Evolutionary conservation across 2,113 vertebrate genomes (phyloP).

Genomic region (Scalopus aquaticus): DNA sequence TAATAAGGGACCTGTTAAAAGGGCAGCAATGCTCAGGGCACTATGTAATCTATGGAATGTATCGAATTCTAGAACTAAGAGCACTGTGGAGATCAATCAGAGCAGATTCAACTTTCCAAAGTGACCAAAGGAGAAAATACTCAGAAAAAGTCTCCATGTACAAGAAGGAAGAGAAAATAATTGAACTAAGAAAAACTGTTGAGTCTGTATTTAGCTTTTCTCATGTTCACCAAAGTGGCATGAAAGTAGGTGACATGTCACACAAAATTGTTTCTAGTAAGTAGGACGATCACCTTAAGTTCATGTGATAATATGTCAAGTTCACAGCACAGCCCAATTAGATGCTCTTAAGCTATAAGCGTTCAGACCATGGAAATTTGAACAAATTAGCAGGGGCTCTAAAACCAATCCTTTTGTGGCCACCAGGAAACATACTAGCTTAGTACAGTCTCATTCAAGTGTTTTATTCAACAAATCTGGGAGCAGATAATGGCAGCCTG

Average conservation of each 20-base stretch:
- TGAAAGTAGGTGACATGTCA: background rate
- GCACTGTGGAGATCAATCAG: background rate
- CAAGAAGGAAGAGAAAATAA: background rate
- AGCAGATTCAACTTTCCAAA: background rate
- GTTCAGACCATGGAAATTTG: background rate
- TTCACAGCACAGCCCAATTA: conserved; percentile 10
- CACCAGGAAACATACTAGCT: background rate
- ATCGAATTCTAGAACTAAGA: background rate
- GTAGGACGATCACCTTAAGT: background rate
- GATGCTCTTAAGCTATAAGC: conserved; percentile 9
- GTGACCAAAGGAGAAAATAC: background rate
- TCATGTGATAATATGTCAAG: background rate
- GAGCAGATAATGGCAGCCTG: background rate
- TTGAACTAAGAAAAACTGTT: background rate
- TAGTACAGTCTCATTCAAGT: fast-evolving
- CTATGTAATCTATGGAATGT: background rate
- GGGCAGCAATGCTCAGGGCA: background rate
- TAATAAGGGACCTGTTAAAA: background rate
- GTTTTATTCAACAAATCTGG: background rate
- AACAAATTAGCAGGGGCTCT: conserved; percentile 30
- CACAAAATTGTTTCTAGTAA: background rate
- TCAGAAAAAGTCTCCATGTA: background rate
- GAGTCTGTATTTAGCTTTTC: background rate
- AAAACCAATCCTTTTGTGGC: background rate
- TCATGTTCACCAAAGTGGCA: background rate